phyloP scores from a whole-genome alignment of 2,113 vertebrate genomes.

The Atlantisia rogersi region DNA sequence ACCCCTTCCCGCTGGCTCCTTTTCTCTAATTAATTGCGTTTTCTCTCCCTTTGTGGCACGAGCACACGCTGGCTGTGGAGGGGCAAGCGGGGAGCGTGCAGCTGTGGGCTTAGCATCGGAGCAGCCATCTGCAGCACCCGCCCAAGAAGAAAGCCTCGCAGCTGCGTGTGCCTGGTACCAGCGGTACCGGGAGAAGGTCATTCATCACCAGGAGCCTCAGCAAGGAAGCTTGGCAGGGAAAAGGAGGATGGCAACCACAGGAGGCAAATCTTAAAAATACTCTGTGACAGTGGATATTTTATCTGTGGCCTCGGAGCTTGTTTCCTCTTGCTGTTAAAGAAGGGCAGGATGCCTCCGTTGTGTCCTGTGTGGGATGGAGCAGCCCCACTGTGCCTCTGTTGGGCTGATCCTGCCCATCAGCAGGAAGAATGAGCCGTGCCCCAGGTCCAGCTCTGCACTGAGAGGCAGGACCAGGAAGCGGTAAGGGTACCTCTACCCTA shows the following conservation, averaged over 20 bases:
- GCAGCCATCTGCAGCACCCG: slow-evolving; percentile 17
- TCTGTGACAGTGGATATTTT: neutral
- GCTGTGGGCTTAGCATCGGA: neutral
- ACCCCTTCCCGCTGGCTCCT: neutral
- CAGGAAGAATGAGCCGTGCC: accelerated
- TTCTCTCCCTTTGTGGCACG: neutral
- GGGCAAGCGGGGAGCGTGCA: neutral
- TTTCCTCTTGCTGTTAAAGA: neutral
- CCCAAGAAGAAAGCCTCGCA: neutral
- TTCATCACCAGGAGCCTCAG: neutral
- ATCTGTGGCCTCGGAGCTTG: neutral
- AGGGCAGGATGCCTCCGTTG: neutral
- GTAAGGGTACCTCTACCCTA: neutral
- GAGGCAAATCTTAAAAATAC: neutral
- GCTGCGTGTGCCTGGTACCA: slow-evolving; percentile 47
- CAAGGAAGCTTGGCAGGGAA: neutral
- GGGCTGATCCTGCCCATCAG: neutral
- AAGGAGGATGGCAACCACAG: neutral
- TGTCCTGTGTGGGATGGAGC: accelerated
- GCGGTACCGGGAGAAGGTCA: neutral
- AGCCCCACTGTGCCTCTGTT: accelerated
- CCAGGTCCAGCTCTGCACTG: accelerated
- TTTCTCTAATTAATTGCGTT: neutral
- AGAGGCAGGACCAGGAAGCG: neutral
- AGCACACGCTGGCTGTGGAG: neutral